Evolutionary conservation across 2,113 vertebrate genomes (phyloP).

Genomic region (Turnix velox): DNA sequence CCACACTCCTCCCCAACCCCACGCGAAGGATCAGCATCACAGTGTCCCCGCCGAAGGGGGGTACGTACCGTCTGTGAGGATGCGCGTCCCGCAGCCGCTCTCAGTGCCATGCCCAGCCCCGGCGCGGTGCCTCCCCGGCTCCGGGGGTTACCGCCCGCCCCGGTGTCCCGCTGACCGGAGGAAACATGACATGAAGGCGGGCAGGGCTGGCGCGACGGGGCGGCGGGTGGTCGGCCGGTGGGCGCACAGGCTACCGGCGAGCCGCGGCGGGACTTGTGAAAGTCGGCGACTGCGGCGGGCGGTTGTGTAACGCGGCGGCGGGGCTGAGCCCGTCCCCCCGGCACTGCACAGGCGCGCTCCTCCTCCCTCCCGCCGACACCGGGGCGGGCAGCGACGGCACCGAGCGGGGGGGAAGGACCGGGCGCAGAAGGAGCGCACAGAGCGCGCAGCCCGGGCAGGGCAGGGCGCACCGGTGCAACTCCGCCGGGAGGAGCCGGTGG

Average conservation of each 20-base stretch:
- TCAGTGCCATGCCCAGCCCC: slow-evolving; percentile 29
- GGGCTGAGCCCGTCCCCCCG: slow-evolving; percentile 34
- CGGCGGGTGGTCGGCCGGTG: not conserved
- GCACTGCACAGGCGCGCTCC: slow-evolving; percentile 30
- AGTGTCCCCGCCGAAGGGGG: not conserved
- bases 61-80: slow-evolving; percentile 34
- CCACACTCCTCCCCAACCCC: not conserved
- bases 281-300: not conserved
- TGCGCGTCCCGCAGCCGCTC: not conserved
- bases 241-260: not conserved
- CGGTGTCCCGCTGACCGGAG: not conserved
- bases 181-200: not conserved
- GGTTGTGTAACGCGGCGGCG: slow-evolving; percentile 62
- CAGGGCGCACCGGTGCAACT: not conserved
- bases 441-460: not conserved
- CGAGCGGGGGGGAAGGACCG: not conserved
- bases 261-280: slow-evolving; percentile 26
- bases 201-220: not conserved
- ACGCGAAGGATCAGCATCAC: not conserved
- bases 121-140: not conserved
- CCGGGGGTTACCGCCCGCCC: not conserved
- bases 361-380: not conserved
- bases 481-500: not conserved
- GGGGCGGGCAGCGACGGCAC: not conserved
- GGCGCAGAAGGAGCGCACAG: not conserved